A percentile compares a stretch with the other conserved stretches of the same genome.
phyloP scores from a whole-genome alignment of 2,797 vertebrate genomes.

The Orestias chungarensis region DNA sequence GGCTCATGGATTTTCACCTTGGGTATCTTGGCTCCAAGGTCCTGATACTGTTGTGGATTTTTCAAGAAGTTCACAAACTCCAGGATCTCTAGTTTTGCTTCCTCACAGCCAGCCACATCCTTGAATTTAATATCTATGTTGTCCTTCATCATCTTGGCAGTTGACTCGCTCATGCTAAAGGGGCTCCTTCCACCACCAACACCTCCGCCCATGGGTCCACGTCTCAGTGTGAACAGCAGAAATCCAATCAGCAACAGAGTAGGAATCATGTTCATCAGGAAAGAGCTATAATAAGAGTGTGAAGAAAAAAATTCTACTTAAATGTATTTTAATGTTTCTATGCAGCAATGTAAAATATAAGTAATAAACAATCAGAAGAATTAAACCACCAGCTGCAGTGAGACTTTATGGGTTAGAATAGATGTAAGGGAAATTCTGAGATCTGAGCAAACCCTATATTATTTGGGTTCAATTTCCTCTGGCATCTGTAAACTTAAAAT shows the following conservation, averaged over 20 bases:
- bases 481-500: too few species aligned
- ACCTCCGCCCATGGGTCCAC: constrained; percentile 82
- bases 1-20: constrained; percentile 79
- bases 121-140: constrained; percentile 90
- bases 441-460: too few species aligned
- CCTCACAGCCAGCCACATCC: constrained; percentile 96
- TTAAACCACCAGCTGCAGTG: background rate
- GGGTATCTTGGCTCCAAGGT: constrained; percentile 95
- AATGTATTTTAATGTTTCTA: background rate
- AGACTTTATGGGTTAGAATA: too few species aligned
- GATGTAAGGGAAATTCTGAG: too few species aligned
- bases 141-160: constrained; percentile 91
- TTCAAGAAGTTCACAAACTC: constrained; percentile 96
- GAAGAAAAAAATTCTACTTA: background rate
- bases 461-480: too few species aligned
- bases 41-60: constrained; percentile 91
- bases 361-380: background rate
- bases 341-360: background rate
- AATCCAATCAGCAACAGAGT: constrained; percentile 88
- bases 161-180: constrained; percentile 91
- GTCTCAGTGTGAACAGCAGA: constrained; percentile 84
- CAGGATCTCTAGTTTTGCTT: constrained; percentile 96
- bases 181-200: constrained; percentile 87
- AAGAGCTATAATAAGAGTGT: constrained; percentile 76
- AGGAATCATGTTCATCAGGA: constrained; percentile 91